Conservation (phyloP, 1,140 invertebrate species). For the Xylocopa sonorina region DNA sequence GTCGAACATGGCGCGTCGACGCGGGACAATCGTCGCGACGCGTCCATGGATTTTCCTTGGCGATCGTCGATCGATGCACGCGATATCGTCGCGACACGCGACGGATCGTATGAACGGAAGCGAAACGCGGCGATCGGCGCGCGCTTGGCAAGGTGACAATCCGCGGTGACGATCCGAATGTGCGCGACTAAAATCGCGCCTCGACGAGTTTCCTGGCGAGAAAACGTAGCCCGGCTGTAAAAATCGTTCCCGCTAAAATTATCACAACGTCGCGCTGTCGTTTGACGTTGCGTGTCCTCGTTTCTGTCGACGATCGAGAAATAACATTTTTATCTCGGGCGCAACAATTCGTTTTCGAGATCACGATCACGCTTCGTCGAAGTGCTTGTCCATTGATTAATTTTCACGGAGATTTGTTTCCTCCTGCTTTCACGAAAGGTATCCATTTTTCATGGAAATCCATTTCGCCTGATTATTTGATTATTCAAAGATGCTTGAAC, state of each 20-base stretch:
- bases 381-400: no score
- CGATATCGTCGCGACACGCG: not conserved
- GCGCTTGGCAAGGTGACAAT: constrained; percentile 61
- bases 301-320: constrained; percentile 5
- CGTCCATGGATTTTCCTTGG: not conserved
- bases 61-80: no score
- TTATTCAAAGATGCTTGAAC: no score
- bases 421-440: no score
- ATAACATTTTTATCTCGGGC: not conserved
- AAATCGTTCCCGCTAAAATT: constrained; percentile 22
- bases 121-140: constrained; percentile 39
- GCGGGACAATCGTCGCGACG: not conserved
- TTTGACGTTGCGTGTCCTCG: not conserved
- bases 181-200: constrained; percentile 2
- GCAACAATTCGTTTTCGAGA: no score
- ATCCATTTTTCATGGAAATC: no score
- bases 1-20: constrained; percentile 20
- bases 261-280: not conserved
- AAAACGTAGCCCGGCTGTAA: not conserved
- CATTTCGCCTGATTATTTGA: no score
- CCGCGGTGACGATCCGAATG: not conserved
- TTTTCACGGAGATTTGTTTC: no score
- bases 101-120: constrained; percentile 48
- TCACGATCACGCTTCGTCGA: no score
- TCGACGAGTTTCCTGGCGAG: not conserved